Conservation (phyloP, 1,140 invertebrate species). For the Drosophila melanica region DNA sequence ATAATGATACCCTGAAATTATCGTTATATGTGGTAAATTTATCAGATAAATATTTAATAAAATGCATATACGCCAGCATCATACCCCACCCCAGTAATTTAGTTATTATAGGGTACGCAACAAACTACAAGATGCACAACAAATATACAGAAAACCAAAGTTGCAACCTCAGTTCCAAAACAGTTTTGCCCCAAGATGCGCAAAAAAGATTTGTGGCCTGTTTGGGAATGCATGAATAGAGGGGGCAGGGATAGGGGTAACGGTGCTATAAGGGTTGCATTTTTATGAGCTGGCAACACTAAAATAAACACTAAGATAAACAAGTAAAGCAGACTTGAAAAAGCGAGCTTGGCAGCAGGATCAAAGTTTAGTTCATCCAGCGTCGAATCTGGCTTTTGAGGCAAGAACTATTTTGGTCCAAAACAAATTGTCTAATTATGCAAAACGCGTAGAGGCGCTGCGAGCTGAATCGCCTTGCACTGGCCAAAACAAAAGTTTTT, state of each 20-base stretch:
- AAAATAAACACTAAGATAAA: constrained; percentile 48
- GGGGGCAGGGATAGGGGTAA: not conserved
- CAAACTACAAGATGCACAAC: constrained; percentile 2
- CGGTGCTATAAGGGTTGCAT: constrained; percentile 2
- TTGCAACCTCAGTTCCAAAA: constrained; percentile 35
- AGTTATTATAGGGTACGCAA: constrained; percentile 14
- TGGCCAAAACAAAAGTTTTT: constrained; percentile 18
- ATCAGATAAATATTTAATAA: not conserved
- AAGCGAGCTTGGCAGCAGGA: not conserved
- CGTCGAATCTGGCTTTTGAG: constrained; percentile 4
- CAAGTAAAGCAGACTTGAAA: constrained; percentile 12
- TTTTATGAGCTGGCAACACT: constrained; percentile 41
- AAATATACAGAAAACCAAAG: constrained; percentile 30
- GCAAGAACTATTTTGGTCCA: constrained; percentile 8
- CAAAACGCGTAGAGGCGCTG: constrained; percentile 12
- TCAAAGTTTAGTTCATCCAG: constrained; percentile 27
- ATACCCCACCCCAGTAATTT: not conserved
- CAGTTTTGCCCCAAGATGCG: constrained; percentile 40
- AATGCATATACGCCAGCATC: not conserved
- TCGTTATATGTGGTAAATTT: not conserved
- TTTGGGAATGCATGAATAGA: not conserved
- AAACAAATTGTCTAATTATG: constrained; percentile 48
- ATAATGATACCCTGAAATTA: not conserved
- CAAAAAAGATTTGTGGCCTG: constrained; percentile 42
- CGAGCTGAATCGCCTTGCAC: not conserved